phyloP scores from a whole-genome alignment of 2,797 vertebrate genomes.

The Crenuchus spilurus region DNA sequence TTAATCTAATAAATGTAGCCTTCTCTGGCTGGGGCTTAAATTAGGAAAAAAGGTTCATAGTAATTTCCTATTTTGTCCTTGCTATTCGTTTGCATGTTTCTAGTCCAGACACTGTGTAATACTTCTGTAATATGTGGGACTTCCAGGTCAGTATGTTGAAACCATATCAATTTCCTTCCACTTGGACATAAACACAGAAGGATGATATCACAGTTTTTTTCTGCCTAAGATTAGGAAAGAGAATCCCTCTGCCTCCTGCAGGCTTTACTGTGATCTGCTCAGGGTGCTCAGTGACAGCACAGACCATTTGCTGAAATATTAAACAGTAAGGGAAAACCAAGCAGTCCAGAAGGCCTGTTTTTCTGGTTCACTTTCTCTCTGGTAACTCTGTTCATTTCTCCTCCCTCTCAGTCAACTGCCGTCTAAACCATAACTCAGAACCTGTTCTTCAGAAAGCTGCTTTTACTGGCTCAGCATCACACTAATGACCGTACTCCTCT shows the following conservation, averaged over 20 bases:
- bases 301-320: slow-evolving; percentile 47
- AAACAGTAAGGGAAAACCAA: slow-evolving; percentile 37
- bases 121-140: slow-evolving; percentile 28
- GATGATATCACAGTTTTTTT: slow-evolving; percentile 19
- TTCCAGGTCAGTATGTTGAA: slow-evolving; percentile 27
- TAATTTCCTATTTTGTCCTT: too few relatives aligned
- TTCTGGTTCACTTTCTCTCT: slow-evolving; percentile 35
- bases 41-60: too few relatives aligned
- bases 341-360: slow-evolving; percentile 33
- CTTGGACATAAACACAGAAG: slow-evolving; percentile 21
- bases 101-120: not conserved
- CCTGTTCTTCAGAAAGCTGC: slow-evolving; percentile 4
- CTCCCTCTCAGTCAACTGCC: slow-evolving; percentile 16
- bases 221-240: slow-evolving; percentile 3
- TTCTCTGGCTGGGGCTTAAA: too few relatives aligned
- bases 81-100: slow-evolving; percentile 15
- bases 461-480: not conserved
- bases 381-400: slow-evolving; percentile 29
- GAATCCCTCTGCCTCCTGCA: not conserved
- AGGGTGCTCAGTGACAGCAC: not conserved
- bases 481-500: slow-evolving; percentile 9
- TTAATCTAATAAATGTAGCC: too few relatives aligned
- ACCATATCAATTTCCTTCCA: slow-evolving; percentile 25
- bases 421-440: slow-evolving; percentile 10
- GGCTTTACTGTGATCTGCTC: slow-evolving; percentile 13